Conservation (phyloP, 2,113 vertebrate genomes). For the Rhynchomys soricoides region DNA sequence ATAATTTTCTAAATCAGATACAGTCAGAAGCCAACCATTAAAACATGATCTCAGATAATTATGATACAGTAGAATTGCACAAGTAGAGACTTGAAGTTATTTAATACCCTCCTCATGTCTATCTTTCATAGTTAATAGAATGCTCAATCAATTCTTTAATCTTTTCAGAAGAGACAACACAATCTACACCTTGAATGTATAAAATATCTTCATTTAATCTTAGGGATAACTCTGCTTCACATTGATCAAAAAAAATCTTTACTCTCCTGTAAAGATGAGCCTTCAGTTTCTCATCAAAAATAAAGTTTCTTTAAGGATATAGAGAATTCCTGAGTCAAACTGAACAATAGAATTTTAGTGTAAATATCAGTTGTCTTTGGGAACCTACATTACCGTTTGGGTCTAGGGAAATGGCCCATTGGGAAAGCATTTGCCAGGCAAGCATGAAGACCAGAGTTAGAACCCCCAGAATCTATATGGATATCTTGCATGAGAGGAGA, state of each 20-base stretch:
- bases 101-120: background rate
- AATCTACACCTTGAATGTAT: constrained; percentile 15
- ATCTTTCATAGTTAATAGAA: background rate
- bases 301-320: constrained; percentile 62
- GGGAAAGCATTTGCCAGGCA: background rate
- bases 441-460: background rate
- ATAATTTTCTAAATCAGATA: background rate
- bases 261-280: constrained; percentile 48
- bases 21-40: background rate
- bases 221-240: constrained; percentile 38
- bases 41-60: constrained; percentile 5
- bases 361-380: constrained; percentile 4
- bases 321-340: constrained; percentile 51
- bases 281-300: constrained; percentile 56
- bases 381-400: constrained; percentile 20
- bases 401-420: background rate
- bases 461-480: background rate
- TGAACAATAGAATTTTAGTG: constrained; percentile 26
- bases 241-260: constrained; percentile 44
- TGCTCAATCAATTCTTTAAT: background rate
- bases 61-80: background rate
- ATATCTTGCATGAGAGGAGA: background rate
- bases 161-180: background rate
- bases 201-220: constrained; percentile 31
- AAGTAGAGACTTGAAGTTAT: background rate